Conservation (phyloP, 2,888 invertebrate genomes). For the Cantharis rustica region DNA sequence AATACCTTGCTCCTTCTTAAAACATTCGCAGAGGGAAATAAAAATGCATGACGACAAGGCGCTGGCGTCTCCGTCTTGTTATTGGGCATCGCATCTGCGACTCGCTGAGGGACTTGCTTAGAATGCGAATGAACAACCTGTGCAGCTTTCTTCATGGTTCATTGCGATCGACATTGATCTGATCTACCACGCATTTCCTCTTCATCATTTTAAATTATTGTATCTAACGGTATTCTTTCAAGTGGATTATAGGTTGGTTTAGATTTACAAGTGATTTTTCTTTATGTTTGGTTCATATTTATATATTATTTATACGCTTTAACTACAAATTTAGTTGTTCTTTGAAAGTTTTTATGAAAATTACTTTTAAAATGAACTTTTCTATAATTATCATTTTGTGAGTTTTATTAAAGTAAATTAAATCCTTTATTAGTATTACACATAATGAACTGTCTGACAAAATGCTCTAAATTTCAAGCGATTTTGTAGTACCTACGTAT, state of each 20-base stretch:
- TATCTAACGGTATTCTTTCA: slow-evolving; percentile 26
- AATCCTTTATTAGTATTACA: background rate
- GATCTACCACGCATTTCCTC: slow-evolving; percentile 36
- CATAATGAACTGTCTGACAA: background rate
- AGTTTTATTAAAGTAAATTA: background rate
- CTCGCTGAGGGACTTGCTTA: slow-evolving; percentile 50
- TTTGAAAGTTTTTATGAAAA: background rate
- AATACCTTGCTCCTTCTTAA: slow-evolving; percentile 55
- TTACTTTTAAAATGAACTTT: background rate
- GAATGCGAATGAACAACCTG: slow-evolving; percentile 54
- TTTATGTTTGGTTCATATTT: background rate
- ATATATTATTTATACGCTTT: background rate
- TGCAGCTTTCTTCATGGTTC: slow-evolving; percentile 44
- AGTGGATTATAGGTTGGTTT: slow-evolving; percentile 17
- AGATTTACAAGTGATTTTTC: slow-evolving; percentile 18
- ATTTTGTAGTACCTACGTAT: background rate
- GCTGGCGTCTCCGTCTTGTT: slow-evolving; percentile 50
- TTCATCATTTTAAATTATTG: slow-evolving; percentile 34
- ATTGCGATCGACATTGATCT: slow-evolving; percentile 41
- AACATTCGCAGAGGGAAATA: slow-evolving; percentile 51
- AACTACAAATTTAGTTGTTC: background rate
- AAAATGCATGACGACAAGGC: slow-evolving; percentile 55
- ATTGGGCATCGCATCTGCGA: slow-evolving; percentile 50
- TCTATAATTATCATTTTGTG: background rate
- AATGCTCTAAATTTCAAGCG: background rate